Evolutionary conservation across 53 echinoderm and acorn worm species (phyloP), one percentile per base, ranked within the genome.

Genomic region (Astropecten irregularis): DNA sequence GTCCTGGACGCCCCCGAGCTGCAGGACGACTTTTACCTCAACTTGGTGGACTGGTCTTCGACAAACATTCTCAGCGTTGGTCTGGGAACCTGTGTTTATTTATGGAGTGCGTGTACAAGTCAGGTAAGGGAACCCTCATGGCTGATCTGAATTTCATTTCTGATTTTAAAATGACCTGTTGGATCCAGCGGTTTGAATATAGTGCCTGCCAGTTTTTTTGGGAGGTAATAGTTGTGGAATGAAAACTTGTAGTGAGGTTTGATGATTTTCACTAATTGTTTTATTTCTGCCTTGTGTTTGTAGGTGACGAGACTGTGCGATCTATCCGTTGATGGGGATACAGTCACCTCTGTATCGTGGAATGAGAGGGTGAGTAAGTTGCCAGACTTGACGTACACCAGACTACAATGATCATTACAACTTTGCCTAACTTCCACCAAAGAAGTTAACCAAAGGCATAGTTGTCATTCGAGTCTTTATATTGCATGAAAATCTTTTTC

Each of bases 91-190:
- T 97, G 97, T 83, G 97, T 97, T 3, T 97, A 97, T 61, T 85
- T 97, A 30, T 97, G 97, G 97, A 97, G 97, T 92, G 97, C 97
- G 0, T 97, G 97, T 55, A 97, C 95, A 38, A 97, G 97, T 83
- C 97, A 97, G 89, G 96, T 96, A 69, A 72, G 83, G 42, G 18
- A 31, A 15, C 79, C 49, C 6, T 11, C 4, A 3, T 71, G n/a
- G 3, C 6, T 21, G 42, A 42, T 6, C 42, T 8, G 42, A 8
- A 11, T 6, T 11, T 42, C 11, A 8, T 6, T 42, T 42, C 42
- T 42, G 42, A 42, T 9, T 57, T 26, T 57, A 20, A 7, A 22
- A 13, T 49, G 49, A 49, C 49, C 49, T 49, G 16, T 10, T 49
- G 10, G n/a, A n/a, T n/a, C n/a, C n/a, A n/a, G n/a, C n/a, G n/a